These are phyloP conservation scores for Solea solea DNA, from an alignment of 2,113 vertebrate genomes.

Conservation along the genomic window DNA sequence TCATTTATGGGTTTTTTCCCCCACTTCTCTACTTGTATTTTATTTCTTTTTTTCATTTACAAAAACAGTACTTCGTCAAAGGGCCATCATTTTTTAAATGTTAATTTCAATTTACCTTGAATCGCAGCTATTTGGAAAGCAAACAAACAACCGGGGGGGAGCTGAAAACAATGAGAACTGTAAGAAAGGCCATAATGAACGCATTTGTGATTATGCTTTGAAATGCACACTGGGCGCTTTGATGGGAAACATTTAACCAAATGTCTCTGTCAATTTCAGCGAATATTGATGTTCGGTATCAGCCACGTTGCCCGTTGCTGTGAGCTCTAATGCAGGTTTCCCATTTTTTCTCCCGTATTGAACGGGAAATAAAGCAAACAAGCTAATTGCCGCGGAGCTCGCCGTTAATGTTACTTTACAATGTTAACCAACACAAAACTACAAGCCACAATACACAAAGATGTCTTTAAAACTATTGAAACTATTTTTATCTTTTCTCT, in stretches of 20 bases:
- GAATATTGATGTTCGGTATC: slow-evolving; percentile 14
- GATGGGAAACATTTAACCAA: slow-evolving; percentile 23
- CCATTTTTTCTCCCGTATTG: background rate
- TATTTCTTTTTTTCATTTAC: background rate
- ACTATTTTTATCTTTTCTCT: too few relatives aligned
- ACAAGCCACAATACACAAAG: too few relatives aligned
- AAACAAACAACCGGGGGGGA: background rate
- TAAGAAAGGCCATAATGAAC: slow-evolving; percentile 9
- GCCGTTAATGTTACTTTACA: background rate
- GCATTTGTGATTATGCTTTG: slow-evolving; percentile 14
- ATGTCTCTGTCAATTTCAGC: slow-evolving; percentile 12
- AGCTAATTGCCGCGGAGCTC: slow-evolving; percentile 1
- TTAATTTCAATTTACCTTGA: slow-evolving; percentile 6
- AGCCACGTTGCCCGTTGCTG: background rate
- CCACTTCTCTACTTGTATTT: background rate
- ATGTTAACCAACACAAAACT: background rate
- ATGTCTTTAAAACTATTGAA: too few relatives aligned
- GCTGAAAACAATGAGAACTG: background rate
- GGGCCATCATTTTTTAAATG: slow-evolving; percentile 5
- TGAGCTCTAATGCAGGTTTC: background rate
- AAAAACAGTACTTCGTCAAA: too few relatives aligned
- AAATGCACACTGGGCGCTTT: slow-evolving; percentile 21
- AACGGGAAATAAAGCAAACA: background rate
- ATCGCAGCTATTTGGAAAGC: background rate
- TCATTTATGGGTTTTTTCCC: slow-evolving; percentile 1